A percentile compares a stretch with the other conserved stretches of the same genome.
These are phyloP conservation scores for Tetanocera ferruginea DNA, from an alignment of 2,888 invertebrate genomes.

Conservation along the genomic window DNA sequence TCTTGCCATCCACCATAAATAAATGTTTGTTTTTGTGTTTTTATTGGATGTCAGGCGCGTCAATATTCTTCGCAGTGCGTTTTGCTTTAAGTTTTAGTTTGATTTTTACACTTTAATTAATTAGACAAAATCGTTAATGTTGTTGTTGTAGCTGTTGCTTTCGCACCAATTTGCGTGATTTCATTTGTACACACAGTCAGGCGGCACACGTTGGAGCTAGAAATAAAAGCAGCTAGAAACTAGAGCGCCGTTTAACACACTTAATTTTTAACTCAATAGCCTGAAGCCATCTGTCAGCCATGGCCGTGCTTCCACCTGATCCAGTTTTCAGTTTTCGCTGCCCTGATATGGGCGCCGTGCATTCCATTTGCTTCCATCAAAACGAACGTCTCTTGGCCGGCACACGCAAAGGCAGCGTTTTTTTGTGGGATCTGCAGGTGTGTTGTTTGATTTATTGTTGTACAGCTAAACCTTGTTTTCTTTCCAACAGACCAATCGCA, in stretches of 20 bases:
- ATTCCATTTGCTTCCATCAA: slow-evolving; percentile 80
- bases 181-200: background rate
- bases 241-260: too few relatives aligned
- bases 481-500: slow-evolving; percentile 81
- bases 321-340: slow-evolving; percentile 81
- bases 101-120: background rate
- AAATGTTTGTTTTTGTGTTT: background rate
- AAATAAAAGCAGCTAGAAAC: too few relatives aligned
- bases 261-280: background rate
- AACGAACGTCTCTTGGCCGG: slow-evolving; percentile 80
- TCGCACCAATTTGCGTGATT: background rate
- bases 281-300: slow-evolving; percentile 55
- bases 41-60: background rate
- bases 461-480: too few relatives aligned
- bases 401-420: slow-evolving; percentile 80
- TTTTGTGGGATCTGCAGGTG: slow-evolving; percentile 86
- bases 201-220: too few relatives aligned
- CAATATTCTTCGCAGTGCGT: too few relatives aligned
- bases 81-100: too few relatives aligned
- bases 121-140: background rate
- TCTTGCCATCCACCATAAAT: too few relatives aligned
- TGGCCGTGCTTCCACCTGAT: slow-evolving; percentile 81
- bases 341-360: slow-evolving; percentile 79
- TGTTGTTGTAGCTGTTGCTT: slow-evolving; percentile 10
- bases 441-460: slow-evolving; percentile 40